A percentile compares a stretch with the other conserved stretches of the same genome.
Conservation (phyloP, 1,140 invertebrate genomes). For the Brachionus rotundiformis region DNA sequence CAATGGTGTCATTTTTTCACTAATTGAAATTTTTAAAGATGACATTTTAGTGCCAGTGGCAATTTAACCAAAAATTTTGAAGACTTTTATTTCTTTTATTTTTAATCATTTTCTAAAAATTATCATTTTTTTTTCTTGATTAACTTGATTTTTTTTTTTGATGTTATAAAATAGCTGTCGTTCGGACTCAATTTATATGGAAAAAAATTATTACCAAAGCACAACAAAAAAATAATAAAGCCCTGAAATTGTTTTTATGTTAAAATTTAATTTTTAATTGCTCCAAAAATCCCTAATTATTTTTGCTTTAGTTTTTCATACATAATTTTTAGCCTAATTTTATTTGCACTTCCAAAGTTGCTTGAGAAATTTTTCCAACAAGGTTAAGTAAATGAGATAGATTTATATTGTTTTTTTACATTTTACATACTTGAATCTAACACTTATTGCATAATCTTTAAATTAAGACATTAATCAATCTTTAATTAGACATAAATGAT, state of each 20-base stretch:
- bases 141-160: background rate
- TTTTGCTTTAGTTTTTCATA: background rate
- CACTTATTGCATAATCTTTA: no score
- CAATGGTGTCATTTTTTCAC: conserved; percentile 82
- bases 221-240: background rate
- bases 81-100: background rate
- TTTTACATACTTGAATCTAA: no score
- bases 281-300: no score
- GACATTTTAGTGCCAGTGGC: background rate
- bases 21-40: conserved; percentile 64
- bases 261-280: background rate
- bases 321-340: no score
- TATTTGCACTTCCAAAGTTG: no score
- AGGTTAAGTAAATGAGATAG: no score
- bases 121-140: no score
- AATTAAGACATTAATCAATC: no score
- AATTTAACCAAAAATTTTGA: background rate
- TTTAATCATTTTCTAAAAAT: background rate
- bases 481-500: no score
- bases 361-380: no score
- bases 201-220: background rate
- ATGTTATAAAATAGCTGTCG: background rate
- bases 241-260: conserved; percentile 3
- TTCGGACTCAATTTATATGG: background rate
- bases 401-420: no score